Conservation (phyloP, 2,113 vertebrate genomes). For the Anarhynchus alexandrinus region DNA sequence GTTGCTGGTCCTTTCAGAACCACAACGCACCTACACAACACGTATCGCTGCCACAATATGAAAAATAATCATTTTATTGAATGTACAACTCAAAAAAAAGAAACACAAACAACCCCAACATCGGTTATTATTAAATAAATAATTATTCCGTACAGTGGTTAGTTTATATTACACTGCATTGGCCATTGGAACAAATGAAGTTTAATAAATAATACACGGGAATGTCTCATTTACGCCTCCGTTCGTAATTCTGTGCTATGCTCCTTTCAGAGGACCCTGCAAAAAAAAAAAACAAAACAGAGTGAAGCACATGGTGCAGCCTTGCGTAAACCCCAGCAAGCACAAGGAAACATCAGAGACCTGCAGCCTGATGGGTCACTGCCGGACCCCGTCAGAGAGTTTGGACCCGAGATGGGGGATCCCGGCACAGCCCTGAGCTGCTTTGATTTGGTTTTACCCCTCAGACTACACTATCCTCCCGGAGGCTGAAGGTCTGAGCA, state of each 20-base stretch:
- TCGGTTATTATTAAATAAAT: conserved; percentile 74
- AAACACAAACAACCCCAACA: background rate
- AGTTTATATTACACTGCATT: conserved; percentile 71
- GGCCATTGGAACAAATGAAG: conserved; percentile 54
- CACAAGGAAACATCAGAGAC: background rate
- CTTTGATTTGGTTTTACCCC: background rate
- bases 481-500: background rate
- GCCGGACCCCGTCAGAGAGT: accelerated
- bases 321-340: background rate
- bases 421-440: background rate
- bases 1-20: conserved; percentile 38
- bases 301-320: background rate
- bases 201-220: conserved; percentile 34
- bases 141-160: conserved; percentile 66
- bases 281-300: background rate
- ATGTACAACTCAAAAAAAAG: conserved; percentile 66
- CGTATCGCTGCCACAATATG: conserved; percentile 70
- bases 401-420: background rate
- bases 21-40: conserved; percentile 50
- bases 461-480: background rate
- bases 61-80: conserved; percentile 79
- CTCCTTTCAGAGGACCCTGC: conserved; percentile 87
- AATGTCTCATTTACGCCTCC: conserved; percentile 79
- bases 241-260: conserved; percentile 81
- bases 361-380: background rate